These are phyloP conservation scores for Colinus virginianus DNA, from an alignment of 2,113 vertebrate genomes.

Conservation along the genomic window DNA sequence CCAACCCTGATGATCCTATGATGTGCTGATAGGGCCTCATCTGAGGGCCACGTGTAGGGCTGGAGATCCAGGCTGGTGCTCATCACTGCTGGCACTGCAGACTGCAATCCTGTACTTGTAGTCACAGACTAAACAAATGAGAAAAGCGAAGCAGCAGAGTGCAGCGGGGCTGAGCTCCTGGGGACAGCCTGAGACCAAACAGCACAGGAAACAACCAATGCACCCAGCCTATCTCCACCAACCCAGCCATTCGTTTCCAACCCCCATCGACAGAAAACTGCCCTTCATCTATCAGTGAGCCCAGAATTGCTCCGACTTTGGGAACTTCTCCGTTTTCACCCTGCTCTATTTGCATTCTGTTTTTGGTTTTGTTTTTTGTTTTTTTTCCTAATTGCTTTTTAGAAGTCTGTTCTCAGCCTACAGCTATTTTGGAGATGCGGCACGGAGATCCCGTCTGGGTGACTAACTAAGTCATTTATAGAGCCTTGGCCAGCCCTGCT, in stretches of 20 bases:
- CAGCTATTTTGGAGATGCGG: slow-evolving; percentile 15
- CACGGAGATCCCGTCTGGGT: background rate
- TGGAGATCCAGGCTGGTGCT: background rate
- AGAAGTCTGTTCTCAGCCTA: slow-evolving; percentile 6
- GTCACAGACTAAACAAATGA: background rate
- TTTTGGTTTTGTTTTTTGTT: background rate
- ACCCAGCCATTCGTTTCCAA: background rate
- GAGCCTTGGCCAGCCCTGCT: background rate
- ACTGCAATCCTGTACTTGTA: background rate
- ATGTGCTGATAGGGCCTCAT: fast-evolving
- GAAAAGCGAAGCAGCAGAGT: background rate
- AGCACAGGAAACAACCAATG: background rate
- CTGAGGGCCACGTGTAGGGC: fast-evolving
- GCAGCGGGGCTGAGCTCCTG: background rate
- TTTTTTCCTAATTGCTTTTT: background rate
- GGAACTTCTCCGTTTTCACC: background rate
- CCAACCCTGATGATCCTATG: background rate
- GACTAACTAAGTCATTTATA: slow-evolving; percentile 17
- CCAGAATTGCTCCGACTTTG: background rate
- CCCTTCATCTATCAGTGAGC: fast-evolving
- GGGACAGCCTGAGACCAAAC: fast-evolving
- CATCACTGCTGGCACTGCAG: fast-evolving
- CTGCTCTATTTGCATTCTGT: slow-evolving; percentile 6
- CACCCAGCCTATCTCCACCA: background rate
- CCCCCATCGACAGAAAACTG: fast-evolving